Conservation (phyloP, 1,140 invertebrate species). For the Orius insidiosus region DNA sequence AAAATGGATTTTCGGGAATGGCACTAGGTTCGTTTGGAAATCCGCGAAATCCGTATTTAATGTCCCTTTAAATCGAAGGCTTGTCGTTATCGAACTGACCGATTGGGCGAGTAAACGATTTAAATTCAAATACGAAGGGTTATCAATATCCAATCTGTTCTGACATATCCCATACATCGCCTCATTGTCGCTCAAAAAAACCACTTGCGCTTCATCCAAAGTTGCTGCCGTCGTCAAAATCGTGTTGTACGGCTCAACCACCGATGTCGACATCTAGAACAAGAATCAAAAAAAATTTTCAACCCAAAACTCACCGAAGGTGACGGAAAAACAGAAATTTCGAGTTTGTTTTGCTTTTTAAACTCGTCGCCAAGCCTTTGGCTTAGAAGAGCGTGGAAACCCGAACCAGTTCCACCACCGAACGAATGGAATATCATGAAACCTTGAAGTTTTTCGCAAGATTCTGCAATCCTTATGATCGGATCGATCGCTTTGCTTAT, state of each 20-base stretch:
- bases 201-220: conserved; percentile 44
- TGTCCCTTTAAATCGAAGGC: conserved; percentile 47
- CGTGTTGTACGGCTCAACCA: conserved; percentile 50
- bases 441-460: conserved; percentile 57
- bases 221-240: too few relatives aligned
- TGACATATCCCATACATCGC: conserved; percentile 47
- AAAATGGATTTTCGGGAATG: conserved; percentile 29
- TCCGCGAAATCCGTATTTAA: conserved; percentile 49
- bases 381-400: conserved; percentile 43
- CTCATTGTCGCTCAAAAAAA: conserved; percentile 47
- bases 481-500: conserved; percentile 44
- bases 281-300: too few relatives aligned
- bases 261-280: conserved; percentile 29
- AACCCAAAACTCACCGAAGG: conserved; percentile 36
- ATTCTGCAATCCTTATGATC: conserved; percentile 38
- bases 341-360: conserved; percentile 48
- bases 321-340: conserved; percentile 57
- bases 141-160: conserved; percentile 32
- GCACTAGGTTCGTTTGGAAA: conserved; percentile 44
- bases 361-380: conserved; percentile 41
- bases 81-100: conserved; percentile 39
- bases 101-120: conserved; percentile 38
- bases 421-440: conserved; percentile 62
- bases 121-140: conserved; percentile 40
- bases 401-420: conserved; percentile 52